Conservation (phyloP, 2,888 invertebrate species). For the Lysandra bellargus region DNA sequence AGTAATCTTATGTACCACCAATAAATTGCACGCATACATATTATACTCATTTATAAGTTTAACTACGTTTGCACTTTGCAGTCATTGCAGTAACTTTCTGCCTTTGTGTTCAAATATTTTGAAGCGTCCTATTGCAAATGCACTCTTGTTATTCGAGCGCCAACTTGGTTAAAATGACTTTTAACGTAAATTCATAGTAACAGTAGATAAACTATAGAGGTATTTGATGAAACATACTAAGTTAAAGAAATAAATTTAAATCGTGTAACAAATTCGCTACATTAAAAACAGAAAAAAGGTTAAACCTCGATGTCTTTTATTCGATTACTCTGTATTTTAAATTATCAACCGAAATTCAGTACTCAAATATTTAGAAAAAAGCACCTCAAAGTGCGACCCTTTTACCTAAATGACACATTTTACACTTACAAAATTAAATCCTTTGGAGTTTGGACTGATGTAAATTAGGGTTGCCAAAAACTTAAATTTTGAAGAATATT, state of each 20-base stretch:
- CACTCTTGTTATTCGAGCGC: no score
- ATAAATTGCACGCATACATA: no score
- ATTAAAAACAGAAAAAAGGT: background rate
- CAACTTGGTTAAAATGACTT: no score
- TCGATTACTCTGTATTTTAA: background rate
- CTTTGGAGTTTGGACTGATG: conserved; percentile 11
- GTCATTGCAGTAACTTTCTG: no score
- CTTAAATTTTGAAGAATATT: background rate
- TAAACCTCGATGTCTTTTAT: background rate
- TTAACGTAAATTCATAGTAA: no score
- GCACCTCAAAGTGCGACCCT: background rate
- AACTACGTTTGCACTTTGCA: no score
- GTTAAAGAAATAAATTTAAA: background rate
- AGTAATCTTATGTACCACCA: no score
- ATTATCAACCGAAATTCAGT: conserved; percentile 12
- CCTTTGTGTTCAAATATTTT: no score
- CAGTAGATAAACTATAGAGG: no score
- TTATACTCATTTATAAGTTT: no score
- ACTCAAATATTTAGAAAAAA: conserved; percentile 13
- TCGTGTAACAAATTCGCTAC: background rate
- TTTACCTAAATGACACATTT: conserved; percentile 23
- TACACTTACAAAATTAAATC: conserved; percentile 26
- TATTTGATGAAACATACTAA: no score
- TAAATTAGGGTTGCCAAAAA: conserved; percentile 7
- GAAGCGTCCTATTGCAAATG: no score